phyloP scores from a whole-genome alignment of 2,797 vertebrate genomes.

The Falco concolor region DNA sequence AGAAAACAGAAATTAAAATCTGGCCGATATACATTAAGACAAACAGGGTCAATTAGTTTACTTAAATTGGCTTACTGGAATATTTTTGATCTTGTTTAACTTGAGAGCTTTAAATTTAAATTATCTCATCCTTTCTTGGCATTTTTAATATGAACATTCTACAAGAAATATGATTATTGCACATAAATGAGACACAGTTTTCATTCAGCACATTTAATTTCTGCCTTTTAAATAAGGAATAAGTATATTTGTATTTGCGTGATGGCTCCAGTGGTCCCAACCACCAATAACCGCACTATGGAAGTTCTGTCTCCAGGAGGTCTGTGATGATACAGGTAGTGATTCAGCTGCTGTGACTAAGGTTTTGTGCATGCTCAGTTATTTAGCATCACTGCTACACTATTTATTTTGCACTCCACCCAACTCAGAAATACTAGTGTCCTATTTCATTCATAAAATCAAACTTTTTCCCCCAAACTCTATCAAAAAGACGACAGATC shows the following conservation, averaged over 20 bases:
- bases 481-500: neutral
- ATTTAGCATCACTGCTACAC: neutral
- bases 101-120: conserved; percentile 35
- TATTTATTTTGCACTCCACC: neutral
- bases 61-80: conserved; percentile 21
- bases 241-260: neutral
- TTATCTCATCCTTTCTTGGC: neutral
- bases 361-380: neutral
- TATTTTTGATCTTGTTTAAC: conserved; percentile 45
- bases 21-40: conserved; percentile 14
- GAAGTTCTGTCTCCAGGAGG: neutral
- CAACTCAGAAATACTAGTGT: neutral
- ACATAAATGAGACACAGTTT: neutral
- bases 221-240: neutral
- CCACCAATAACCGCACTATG: neutral
- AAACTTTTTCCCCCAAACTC: neutral
- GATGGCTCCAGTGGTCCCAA: neutral
- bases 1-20: conserved; percentile 15
- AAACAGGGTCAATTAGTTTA: conserved; percentile 36
- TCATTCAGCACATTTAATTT: conserved; percentile 12
- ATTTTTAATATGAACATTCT: neutral
- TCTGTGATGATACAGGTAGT: accelerated
- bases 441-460: neutral
- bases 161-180: neutral
- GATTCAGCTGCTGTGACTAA: neutral